phyloP scores from a whole-genome alignment of 1,140 invertebrate species.

The Polypedilum vanderplanki region DNA sequence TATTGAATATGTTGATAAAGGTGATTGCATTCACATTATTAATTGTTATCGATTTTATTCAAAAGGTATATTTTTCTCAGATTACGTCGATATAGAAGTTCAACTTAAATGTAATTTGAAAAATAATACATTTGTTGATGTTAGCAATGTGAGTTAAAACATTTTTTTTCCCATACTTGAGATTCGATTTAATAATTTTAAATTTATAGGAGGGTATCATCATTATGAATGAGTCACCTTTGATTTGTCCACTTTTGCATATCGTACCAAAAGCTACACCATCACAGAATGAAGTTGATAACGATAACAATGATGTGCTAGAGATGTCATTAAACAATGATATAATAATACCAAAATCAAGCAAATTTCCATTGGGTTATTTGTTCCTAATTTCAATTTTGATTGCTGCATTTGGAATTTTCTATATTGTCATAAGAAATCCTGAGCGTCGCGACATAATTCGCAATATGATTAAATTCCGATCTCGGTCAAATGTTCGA shows the following conservation, averaged over 20 bases:
- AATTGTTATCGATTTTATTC: not conserved
- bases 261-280: not conserved
- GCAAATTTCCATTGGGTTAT: not conserved
- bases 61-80: not conserved
- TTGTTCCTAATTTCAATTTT: not conserved
- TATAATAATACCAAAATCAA: not conserved
- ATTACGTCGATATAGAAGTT: not conserved
- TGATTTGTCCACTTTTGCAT: not conserved
- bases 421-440: not conserved
- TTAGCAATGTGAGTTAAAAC: not conserved
- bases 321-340: not conserved
- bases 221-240: not conserved
- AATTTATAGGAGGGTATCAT: not conserved
- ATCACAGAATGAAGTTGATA: not conserved
- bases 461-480: not conserved
- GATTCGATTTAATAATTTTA: not conserved
- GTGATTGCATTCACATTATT: not conserved
- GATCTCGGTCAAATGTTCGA: not conserved
- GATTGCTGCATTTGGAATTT: not conserved
- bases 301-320: not conserved
- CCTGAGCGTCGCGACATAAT: not conserved
- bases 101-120: not conserved
- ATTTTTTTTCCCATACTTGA: not conserved
- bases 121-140: not conserved
- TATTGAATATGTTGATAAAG: not conserved